phyloP scores from a whole-genome alignment of 2,797 vertebrate species.

The Periparus ater region DNA sequence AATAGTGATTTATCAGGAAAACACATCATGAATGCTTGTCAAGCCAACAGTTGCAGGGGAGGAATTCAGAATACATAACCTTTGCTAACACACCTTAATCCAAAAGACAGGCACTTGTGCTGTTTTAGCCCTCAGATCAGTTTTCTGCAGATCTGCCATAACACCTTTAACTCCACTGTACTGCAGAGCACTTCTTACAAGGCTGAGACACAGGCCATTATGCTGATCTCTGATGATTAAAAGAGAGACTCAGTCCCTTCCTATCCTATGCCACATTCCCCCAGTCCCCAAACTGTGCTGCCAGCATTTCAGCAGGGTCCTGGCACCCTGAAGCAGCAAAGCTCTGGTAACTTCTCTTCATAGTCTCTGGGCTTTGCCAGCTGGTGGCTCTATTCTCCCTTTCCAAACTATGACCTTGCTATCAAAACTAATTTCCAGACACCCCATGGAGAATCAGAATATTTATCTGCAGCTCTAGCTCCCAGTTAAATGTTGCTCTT shows the following conservation, averaged over 20 bases:
- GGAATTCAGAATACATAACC: neutral
- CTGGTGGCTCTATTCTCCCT: constrained; percentile 21
- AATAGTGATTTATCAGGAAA: neutral
- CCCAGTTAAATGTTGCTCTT: neutral
- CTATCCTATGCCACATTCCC: neutral
- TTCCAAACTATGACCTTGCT: constrained; percentile 3
- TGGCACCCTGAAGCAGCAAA: neutral
- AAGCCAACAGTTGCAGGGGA: neutral
- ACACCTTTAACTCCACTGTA: neutral
- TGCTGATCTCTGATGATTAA: neutral
- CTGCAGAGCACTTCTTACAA: neutral
- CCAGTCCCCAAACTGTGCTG: neutral
- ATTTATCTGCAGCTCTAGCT: neutral
- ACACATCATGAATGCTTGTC: neutral
- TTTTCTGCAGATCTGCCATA: neutral
- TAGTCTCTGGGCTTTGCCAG: neutral
- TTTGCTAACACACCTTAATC: neutral
- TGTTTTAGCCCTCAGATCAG: neutral
- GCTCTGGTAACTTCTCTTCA: neutral
- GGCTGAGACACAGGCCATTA: neutral
- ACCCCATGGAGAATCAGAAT: neutral
- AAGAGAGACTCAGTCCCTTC: neutral
- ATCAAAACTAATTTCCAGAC: constrained; percentile 5
- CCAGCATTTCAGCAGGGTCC: neutral
- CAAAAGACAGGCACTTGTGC: neutral